Percentiles rank a stretch among this genome's conserved stretches.
Conservation (phyloP, 1,140 invertebrate species). For the Hyles euphorbiae region DNA sequence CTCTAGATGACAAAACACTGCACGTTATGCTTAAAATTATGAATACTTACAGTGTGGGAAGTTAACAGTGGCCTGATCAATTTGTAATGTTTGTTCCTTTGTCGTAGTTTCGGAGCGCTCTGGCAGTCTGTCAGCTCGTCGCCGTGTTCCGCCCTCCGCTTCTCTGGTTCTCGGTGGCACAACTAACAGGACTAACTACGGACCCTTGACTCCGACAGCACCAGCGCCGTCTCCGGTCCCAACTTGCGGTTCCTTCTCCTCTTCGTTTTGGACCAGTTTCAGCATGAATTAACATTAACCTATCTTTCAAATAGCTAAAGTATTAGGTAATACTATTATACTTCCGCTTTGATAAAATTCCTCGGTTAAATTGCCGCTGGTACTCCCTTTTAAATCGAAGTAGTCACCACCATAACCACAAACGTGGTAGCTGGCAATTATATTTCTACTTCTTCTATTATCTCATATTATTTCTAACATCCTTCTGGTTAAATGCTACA, state of each 20-base stretch:
- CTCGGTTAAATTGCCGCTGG: constrained; percentile 1
- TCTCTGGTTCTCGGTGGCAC: constrained; percentile 20
- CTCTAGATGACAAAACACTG: no score
- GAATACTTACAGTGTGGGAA: no score
- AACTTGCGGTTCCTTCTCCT: constrained; percentile 17
- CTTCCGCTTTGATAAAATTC: not conserved
- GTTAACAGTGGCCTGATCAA: not conserved
- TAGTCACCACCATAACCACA: constrained; percentile 7
- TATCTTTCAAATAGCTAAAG: not conserved
- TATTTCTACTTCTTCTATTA: not conserved
- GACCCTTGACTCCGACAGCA: constrained; percentile 18
- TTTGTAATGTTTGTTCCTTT: constrained; percentile 4
- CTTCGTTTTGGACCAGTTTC: constrained; percentile 43
- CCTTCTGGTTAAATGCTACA: not conserved
- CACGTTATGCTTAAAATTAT: no score
- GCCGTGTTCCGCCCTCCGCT: constrained; percentile 31
- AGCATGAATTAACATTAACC: constrained; percentile 36
- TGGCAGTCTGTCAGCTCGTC: constrained; percentile 29
- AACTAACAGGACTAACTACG: constrained; percentile 4
- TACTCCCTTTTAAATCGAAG: not conserved
- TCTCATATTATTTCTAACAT: not conserved
- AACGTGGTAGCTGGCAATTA: constrained; percentile 2
- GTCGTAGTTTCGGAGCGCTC: constrained; percentile 26
- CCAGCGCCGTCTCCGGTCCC: constrained; percentile 33
- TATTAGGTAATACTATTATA: not conserved